phyloP scores from a whole-genome alignment of 2,888 invertebrate genomes.

The Xestia rhomboidea region DNA sequence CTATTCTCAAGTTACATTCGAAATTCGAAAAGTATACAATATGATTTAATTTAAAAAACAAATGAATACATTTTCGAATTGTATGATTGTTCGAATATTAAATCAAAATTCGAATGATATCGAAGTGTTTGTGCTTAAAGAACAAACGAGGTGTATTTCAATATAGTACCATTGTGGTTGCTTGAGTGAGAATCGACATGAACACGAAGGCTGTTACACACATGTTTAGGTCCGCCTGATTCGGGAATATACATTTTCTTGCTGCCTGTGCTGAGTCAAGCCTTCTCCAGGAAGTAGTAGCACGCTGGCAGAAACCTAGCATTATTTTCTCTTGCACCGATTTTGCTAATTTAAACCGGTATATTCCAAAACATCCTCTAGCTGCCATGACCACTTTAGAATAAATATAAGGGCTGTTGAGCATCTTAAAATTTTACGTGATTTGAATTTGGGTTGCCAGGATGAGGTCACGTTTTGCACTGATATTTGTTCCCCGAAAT shows the following conservation, averaged over 20 bases:
- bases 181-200: background rate
- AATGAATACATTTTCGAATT: background rate
- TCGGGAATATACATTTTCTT: background rate
- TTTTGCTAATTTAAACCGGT: background rate
- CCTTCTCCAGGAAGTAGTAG: background rate
- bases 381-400: conserved; percentile 31
- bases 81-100: background rate
- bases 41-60: background rate
- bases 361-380: conserved; percentile 11
- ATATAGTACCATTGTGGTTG: background rate
- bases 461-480: conserved; percentile 53
- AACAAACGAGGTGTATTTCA: background rate
- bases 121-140: background rate
- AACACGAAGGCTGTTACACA: background rate
- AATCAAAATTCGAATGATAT: background rate
- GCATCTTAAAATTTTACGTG: conserved; percentile 61
- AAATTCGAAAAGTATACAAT: background rate
- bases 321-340: background rate
- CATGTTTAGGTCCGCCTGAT: background rate
- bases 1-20: background rate
- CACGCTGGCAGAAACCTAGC: background rate
- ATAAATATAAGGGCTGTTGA: conserved; percentile 47
- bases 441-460: conserved; percentile 52
- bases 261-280: background rate
- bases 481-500: conserved; percentile 50